Percentiles rank a stretch among this genome's conserved stretches.
These are phyloP conservation scores for Odocoileus virginianus DNA, from an alignment of 2,113 vertebrate species.

Conservation along the genomic window DNA sequence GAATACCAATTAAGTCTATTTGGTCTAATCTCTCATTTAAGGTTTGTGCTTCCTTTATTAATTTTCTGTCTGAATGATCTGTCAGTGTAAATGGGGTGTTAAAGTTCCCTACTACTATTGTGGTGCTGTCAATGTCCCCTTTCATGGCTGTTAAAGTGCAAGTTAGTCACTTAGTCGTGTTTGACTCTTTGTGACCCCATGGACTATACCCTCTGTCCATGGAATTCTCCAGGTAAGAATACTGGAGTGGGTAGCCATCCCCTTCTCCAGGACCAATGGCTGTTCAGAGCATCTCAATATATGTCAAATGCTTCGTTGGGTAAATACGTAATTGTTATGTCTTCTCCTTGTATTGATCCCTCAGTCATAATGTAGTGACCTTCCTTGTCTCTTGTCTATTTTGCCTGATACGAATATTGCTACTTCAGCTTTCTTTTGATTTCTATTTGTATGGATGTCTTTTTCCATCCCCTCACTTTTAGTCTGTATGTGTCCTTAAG, in stretches of 20 bases:
- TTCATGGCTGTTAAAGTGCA: neutral
- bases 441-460: neutral
- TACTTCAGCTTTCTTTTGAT: neutral
- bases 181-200: neutral
- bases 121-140: neutral
- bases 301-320: neutral
- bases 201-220: neutral
- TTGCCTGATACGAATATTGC: neutral
- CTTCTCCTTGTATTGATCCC: neutral
- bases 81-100: neutral
- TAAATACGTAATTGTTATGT: neutral
- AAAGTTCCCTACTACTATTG: neutral
- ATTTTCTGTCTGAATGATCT: neutral
- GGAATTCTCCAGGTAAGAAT: neutral
- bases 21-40: neutral
- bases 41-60: neutral
- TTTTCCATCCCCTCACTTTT: neutral
- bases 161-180: neutral
- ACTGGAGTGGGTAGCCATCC: neutral
- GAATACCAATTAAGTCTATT: neutral
- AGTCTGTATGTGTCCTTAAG: neutral
- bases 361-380: neutral
- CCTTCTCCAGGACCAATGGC: neutral
- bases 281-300: neutral
- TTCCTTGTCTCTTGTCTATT: neutral